phyloP scores from a whole-genome alignment of 2,113 vertebrate species.

The Eubucco bourcierii region DNA sequence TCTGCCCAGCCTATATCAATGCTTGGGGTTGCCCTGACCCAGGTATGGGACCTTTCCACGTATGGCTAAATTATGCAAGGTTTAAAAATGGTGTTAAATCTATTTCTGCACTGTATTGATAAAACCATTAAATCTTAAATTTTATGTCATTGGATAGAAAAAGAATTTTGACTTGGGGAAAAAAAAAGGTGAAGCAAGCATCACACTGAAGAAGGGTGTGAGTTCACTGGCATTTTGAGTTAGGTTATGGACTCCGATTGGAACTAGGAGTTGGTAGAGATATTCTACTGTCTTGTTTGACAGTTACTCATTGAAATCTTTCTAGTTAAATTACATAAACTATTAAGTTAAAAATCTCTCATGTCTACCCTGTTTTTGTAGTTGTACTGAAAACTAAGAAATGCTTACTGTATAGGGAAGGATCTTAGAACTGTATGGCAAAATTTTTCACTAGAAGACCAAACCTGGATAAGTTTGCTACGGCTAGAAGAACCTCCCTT shows the following conservation, averaged over 20 bases:
- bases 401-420: not conserved
- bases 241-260: not conserved
- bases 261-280: not conserved
- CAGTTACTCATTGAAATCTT: not conserved
- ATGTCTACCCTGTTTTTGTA: not conserved
- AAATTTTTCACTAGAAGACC: not conserved
- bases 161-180: not conserved
- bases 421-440: not conserved
- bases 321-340: not conserved
- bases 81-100: not conserved
- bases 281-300: not conserved
- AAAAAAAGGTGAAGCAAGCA: not conserved
- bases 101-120: not conserved
- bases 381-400: not conserved
- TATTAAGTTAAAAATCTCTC: not conserved
- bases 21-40: too few relatives aligned
- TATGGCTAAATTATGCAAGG: not conserved
- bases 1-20: too few relatives aligned
- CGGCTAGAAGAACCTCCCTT: not conserved
- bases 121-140: not conserved
- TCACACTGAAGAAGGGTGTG: not conserved
- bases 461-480: not conserved
- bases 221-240: not conserved
- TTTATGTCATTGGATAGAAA: not conserved
- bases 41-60: not conserved